Evolutionary conservation across 2,888 invertebrate species (phyloP).

Genomic region (Bombyx huttoni): DNA sequence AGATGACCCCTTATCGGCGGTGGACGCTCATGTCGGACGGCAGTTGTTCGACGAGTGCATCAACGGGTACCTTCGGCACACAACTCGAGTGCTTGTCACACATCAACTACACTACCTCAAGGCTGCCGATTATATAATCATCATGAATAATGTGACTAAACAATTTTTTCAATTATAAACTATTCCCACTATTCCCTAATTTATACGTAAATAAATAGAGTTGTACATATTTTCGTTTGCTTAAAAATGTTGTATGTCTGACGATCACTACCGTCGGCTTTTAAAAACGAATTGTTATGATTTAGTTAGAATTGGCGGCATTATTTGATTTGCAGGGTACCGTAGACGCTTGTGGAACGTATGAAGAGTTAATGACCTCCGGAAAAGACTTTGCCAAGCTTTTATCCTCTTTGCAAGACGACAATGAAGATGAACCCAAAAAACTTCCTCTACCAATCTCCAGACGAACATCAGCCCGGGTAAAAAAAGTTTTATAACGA

Average conservation of each 20-base stretch:
- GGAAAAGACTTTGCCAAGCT: constrained; percentile 76
- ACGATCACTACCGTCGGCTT: too few species aligned
- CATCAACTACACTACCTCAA: constrained; percentile 84
- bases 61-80: constrained; percentile 75
- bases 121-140: constrained; percentile 68
- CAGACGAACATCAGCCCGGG: constrained; percentile 53
- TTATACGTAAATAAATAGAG: too few species aligned
- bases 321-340: constrained; percentile 44
- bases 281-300: too few species aligned
- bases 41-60: constrained; percentile 86
- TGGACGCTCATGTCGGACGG: constrained; percentile 83
- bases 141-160: constrained; percentile 63
- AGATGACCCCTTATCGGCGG: constrained; percentile 88
- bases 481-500: constrained; percentile 17
- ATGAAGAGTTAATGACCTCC: constrained; percentile 66
- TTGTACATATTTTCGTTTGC: too few species aligned
- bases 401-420: constrained; percentile 58
- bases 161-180: background rate
- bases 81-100: constrained; percentile 85
- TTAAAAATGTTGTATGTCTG: too few species aligned
- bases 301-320: background rate
- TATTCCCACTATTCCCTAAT: too few species aligned
- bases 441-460: constrained; percentile 41
- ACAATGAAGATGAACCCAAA: constrained; percentile 43
- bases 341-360: constrained; percentile 73